These are phyloP conservation scores for Chesias legatella DNA, from an alignment of 2,888 invertebrate species.

Conservation along the genomic window DNA sequence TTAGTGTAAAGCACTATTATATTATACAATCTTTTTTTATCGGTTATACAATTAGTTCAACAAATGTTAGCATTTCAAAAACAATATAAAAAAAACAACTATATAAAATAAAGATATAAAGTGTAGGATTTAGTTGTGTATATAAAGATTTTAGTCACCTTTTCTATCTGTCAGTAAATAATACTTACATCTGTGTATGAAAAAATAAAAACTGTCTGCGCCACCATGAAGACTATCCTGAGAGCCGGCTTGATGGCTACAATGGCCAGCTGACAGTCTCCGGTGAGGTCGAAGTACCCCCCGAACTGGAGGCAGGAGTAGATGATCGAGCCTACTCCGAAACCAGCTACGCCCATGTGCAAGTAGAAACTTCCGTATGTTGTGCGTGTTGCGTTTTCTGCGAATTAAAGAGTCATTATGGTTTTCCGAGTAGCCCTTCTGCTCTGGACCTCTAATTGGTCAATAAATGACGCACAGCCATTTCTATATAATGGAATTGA, in stretches of 20 bases:
- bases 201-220: conserved; percentile 87
- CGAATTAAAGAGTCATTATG: conserved; percentile 8
- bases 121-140: too few species aligned
- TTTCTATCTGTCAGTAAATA: too few species aligned
- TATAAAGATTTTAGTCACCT: too few species aligned
- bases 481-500: too few species aligned
- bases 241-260: conserved; percentile 83
- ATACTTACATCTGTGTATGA: conserved; percentile 83
- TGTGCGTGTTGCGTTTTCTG: conserved; percentile 55
- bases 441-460: neutral
- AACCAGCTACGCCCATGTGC: conserved; percentile 83
- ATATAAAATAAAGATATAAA: too few species aligned
- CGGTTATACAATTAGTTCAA: too few species aligned
- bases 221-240: conserved; percentile 83
- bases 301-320: conserved; percentile 86
- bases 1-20: too few species aligned
- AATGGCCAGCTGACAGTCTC: conserved; percentile 81
- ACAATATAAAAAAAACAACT: too few species aligned
- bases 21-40: too few species aligned
- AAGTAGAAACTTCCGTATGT: conserved; percentile 83
- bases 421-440: neutral
- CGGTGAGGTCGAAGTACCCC: conserved; percentile 84
- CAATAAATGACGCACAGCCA: too few species aligned
- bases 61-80: too few species aligned
- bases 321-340: conserved; percentile 86